Evolutionary conservation across 2,888 invertebrate species (phyloP), one percentile per base, ranked within the genome.

Genomic region (Plebejus melissa): DNA sequence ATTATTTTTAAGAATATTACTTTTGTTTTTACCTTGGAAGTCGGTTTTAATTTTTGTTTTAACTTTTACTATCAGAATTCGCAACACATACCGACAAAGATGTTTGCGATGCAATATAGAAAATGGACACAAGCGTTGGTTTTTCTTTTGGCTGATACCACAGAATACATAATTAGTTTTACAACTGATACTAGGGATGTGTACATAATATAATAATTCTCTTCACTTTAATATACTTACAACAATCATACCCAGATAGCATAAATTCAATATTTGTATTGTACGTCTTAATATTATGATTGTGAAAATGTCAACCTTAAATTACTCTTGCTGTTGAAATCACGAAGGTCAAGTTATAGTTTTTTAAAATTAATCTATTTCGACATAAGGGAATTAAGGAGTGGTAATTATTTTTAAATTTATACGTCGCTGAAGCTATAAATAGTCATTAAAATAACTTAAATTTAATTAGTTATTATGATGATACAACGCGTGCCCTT

Each of bases 401-500:
- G 5, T 32, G 65, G 16, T 65, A 65, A 65, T 65, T 36, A 36
- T 65, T 65, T 65, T 13, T 4, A 16, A 65, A 65, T 16, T 65
- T 36, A 65, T 32, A 16, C 16, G 4, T 13, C 3, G 32, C 32
- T 65, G 32, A 36, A 65, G 32, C 32, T 13, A 32, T 65, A 22
- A 32, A 13, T 32, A 16, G 65, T 65, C 65, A 32, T 16, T 65
- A 5, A 65, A 65, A 65, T 32, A 65, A 28, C 28, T 60, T 65
- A 13, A 32, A 32, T 1, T 65, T 32, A 65, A 65, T 65, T 32
- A 65, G 32, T 13, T 65, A 22, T 57, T 22, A 65, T 65, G 32
- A 65, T 65, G 65, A 32, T 65, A 32, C 65, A 65, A 65, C 65
- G 32, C 1, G 32, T 65, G 65, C 32, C 65, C 36, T 65, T 65